Base-by-base conservation (phyloP, 2,888 invertebrate species). In the Oxycera nigricornis region DNA sequence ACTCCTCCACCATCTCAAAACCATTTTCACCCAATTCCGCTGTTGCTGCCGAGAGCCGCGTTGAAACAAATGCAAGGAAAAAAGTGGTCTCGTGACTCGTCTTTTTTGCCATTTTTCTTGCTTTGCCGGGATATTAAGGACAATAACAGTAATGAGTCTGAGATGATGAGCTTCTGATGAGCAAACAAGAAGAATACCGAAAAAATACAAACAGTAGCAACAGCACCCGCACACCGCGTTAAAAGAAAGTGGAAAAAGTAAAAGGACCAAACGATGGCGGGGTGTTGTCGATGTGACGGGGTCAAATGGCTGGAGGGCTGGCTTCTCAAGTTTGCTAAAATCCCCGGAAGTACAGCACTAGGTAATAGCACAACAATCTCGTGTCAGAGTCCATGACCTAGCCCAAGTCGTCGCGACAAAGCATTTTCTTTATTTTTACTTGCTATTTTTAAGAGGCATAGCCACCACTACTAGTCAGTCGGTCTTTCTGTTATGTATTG, bases 121-220 rank as follows among this genome's bases (percentile, higher is more conserved):
- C 31, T 6, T 31, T 46, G 46, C 55, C n/a, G 46, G 26, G 70
- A 52, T 50, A 70, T 70, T 70, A 70, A 70, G 70, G 70, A 70
- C 70, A 52, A 52, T 52, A 70, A 70, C 70, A 31, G 70, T 70
- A 70, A 70, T 70, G 70, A 70, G 70, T 70, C 70, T 70, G 70
- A 70, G 70, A 70, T 70, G 70, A 70, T 70, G 70, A 70, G 70
- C 70, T 31, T 31, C 70, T 70, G 70, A 70, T 70, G 70, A 70
- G 70, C 55, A 70, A 70, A 70, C 55, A 70, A 70, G 70, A 70
- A 55, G 55, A 52, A 70, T 24, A 55, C 52, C 31, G 2, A 17
- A 20, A 31, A 50, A n/a, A 1, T 1, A 57, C 20, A 57, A 57
- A 6, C 39, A 39, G 14, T 39, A 39, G 14, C 14, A 39, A 39